Percentiles rank a stretch among this genome's conserved stretches.
These are phyloP conservation scores for Entomobrya proxima DNA, from an alignment of 2,888 invertebrate species.

Conservation along the genomic window DNA sequence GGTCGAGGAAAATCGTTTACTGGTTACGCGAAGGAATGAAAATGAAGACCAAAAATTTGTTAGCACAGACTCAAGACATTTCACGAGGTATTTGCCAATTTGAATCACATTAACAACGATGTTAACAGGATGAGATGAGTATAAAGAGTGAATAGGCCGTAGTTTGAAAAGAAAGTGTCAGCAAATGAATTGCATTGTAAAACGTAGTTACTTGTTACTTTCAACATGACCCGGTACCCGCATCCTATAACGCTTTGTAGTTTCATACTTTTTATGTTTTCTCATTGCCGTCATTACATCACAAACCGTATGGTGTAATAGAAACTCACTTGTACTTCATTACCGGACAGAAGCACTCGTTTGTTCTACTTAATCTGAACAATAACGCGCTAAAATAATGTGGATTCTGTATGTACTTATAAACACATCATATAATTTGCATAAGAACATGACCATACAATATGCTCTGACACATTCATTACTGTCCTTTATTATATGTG, in stretches of 20 bases:
- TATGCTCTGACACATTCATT: neutral
- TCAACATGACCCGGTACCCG: neutral
- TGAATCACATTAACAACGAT: constrained; percentile 23
- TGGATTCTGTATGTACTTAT: neutral
- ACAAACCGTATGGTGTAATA: neutral
- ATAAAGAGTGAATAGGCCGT: neutral
- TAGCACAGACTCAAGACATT: neutral
- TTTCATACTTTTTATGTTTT: neutral
- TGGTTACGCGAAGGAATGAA: neutral
- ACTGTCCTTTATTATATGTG: neutral
- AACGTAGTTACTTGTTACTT: constrained; percentile 11
- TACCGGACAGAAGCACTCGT: constrained; percentile 29
- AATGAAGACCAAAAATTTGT: constrained; percentile 14
- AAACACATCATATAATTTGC: constrained; percentile 3
- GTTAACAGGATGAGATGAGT: neutral
- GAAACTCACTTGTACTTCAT: constrained; percentile 51
- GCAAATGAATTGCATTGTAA: constrained; percentile 16
- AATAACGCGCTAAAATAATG: neutral
- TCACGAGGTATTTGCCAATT: constrained; percentile 45
- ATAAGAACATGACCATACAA: neutral
- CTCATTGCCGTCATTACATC: constrained; percentile 44
- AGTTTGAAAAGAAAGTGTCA: constrained; percentile 3
- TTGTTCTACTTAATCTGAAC: constrained; percentile 16
- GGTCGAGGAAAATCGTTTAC: neutral
- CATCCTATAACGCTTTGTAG: neutral